phyloP scores from a whole-genome alignment of 2,113 vertebrate species.

The Mormoops blainvillei region DNA sequence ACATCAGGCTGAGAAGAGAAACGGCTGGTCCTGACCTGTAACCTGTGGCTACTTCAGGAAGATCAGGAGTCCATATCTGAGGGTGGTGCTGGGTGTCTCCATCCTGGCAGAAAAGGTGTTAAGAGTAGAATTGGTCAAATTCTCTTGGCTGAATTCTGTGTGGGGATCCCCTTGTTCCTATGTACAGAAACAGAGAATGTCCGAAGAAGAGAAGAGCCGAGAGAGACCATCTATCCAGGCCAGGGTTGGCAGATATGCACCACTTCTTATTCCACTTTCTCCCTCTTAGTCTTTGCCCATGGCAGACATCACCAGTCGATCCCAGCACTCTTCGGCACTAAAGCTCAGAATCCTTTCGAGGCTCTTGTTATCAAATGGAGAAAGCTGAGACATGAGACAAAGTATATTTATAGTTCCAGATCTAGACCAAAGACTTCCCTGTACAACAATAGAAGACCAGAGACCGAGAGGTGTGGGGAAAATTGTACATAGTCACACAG shows the following conservation, averaged over 20 bases:
- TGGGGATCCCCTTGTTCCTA: constrained; percentile 76
- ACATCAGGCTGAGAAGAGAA: background rate
- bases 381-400: background rate
- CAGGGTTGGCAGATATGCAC: background rate
- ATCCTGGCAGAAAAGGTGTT: constrained; percentile 82
- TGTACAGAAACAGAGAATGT: background rate
- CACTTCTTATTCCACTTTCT: background rate
- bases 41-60: constrained; percentile 80
- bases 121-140: constrained; percentile 74
- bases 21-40: constrained; percentile 63
- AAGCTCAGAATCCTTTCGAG: background rate
- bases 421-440: background rate
- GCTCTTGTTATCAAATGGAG: background rate
- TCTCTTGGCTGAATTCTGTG: constrained; percentile 78
- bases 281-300: background rate
- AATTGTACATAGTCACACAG: background rate
- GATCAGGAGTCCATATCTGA: constrained; percentile 77
- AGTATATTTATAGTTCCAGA: background rate
- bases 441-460: background rate
- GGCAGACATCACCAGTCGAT: background rate
- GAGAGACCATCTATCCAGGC: background rate
- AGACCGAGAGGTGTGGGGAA: background rate
- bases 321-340: background rate
- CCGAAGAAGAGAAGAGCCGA: background rate
- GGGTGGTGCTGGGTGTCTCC: constrained; percentile 81